A percentile compares a stretch with the other conserved stretches of the same genome.
These are phyloP conservation scores for Barnardius zonarius DNA, from an alignment of 2,113 vertebrate species.

Conservation along the genomic window DNA sequence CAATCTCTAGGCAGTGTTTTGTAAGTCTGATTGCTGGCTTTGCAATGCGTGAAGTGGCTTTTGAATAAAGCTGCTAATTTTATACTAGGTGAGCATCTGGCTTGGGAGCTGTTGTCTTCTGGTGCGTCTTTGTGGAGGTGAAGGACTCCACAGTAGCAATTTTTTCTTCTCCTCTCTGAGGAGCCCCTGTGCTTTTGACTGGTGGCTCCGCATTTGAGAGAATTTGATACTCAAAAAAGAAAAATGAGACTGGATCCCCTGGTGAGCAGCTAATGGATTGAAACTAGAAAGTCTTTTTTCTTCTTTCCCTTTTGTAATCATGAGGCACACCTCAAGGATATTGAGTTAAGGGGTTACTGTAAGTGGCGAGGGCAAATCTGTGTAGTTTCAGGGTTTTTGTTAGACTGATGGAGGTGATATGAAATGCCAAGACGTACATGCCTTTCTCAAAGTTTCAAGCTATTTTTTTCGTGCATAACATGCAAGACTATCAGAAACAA, in stretches of 20 bases:
- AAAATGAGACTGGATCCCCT: background rate
- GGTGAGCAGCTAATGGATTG: background rate
- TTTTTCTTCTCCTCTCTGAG: background rate
- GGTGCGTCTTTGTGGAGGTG: background rate
- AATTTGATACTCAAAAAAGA: background rate
- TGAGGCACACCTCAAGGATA: background rate
- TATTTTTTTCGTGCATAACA: background rate
- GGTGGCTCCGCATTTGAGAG: background rate
- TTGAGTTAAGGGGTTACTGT: background rate
- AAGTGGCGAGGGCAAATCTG: background rate
- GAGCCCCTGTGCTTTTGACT: background rate
- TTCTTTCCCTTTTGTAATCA: slow-evolving; percentile 3
- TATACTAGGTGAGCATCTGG: background rate
- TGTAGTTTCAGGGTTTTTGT: background rate
- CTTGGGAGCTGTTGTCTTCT: background rate
- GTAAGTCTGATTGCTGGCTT: background rate
- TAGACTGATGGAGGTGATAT: background rate
- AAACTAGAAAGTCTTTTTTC: slow-evolving; percentile 36
- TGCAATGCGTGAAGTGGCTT: background rate
- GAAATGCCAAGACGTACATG: background rate
- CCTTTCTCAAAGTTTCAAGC: background rate
- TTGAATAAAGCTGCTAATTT: background rate
- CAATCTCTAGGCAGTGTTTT: background rate
- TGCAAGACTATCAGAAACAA: background rate
- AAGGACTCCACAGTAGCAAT: background rate